Evolutionary conservation across 23 tunicate genomes (phyloP), one percentile per base, ranked within the genome.

Genomic region (Halocynthia aurantium): DNA sequence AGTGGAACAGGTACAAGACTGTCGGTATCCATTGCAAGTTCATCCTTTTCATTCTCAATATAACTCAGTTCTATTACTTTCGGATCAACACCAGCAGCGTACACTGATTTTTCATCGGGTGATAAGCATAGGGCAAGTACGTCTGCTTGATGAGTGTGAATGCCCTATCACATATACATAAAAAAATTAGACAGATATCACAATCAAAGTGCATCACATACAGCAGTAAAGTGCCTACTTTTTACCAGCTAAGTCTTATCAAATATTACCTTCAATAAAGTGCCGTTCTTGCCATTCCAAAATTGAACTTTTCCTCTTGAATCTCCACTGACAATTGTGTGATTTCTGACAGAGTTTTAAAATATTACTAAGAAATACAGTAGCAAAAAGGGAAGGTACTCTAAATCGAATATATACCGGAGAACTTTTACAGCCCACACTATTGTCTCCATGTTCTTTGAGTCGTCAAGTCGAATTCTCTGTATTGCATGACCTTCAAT

Each of bases 321-420:
- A 71, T 90, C 97, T 17, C 97, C 97, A 62, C 97, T 90, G 19
- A 90, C 82, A 19, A 90, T 74, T 10, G 97, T 90, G 63, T 71
- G 68, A 70, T 90, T 83, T 18, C 97, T 86, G 57, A 49, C 62
- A 60, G 2, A 2, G 17, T n/a, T 13, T 13, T 5, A 31, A 71
- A 49, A 71, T 44, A 22, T 10, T 17, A 40, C 13, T 51, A 2
- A 60, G 17, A 60, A 60, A 60, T 60, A 15, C 17, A 15, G 64
- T 15, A 60, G 4, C 17, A 15, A 15, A 1, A 60, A 15, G 4
- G n/a, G n/a, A 15, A 60, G 22, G 22, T 17, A 5, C 19, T 12
- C 72, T 2, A 8, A 53, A 40, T 8, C n/a, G 0, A 11, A 73
- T 21, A 52, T 11, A 73, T 58, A 84, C 89, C 67, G 74, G 57